These are phyloP conservation scores for Parazoanthus darwini DNA, from an alignment of 92 coral and sea anemone genomes.

Conservation along the genomic window DNA sequence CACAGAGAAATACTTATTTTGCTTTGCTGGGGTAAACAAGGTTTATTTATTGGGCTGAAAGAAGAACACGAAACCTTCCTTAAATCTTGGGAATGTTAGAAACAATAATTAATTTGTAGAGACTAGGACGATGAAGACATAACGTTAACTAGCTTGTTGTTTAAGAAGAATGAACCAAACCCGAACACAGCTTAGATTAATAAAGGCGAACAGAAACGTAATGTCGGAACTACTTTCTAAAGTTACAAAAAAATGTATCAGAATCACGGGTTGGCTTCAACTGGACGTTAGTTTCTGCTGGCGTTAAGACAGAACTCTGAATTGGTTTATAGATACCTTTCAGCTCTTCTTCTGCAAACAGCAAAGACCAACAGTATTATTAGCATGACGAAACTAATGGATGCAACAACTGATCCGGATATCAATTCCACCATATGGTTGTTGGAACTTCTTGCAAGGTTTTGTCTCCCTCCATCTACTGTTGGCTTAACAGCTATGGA, in stretches of 20 bases:
- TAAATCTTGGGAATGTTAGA: not conserved
- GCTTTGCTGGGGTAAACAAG: no score
- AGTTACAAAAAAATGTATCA: no score
- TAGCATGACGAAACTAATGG: slow-evolving; percentile 2
- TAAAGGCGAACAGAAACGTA: not conserved
- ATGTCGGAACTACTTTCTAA: not conserved
- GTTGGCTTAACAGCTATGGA: not conserved
- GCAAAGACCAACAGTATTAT: not conserved
- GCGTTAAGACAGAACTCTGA: not conserved
- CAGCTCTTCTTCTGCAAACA: not conserved
- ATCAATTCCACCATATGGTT: not conserved
- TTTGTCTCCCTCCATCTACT: not conserved
- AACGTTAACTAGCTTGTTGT: not conserved
- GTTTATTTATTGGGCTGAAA: no score
- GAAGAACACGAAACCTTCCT: no score
- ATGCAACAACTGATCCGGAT: slow-evolving; percentile 8
- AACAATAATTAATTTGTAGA: no score
- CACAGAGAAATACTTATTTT: no score
- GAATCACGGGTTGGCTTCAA: no score
- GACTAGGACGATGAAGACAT: not conserved
- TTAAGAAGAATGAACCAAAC: not conserved
- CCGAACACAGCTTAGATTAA: not conserved
- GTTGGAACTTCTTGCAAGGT: not conserved
- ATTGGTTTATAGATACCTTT: not conserved
- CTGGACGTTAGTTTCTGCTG: no score